These are phyloP conservation scores for Agonopterix arenella DNA, from an alignment of 2,888 invertebrate species.

Conservation along the genomic window DNA sequence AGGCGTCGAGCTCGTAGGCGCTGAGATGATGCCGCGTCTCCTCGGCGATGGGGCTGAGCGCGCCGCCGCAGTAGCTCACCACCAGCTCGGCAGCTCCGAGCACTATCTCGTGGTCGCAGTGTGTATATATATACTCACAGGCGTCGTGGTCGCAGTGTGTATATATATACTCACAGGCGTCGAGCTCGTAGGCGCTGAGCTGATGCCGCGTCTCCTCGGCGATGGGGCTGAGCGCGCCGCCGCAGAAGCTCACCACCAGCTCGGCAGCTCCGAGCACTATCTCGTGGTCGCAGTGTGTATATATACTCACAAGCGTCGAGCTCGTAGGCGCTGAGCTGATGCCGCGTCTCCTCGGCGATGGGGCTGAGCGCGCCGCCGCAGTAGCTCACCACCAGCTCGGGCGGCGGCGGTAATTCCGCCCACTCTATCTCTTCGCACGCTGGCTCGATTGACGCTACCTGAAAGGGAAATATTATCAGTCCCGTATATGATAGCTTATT, in stretches of 20 bases:
- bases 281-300: too few species aligned
- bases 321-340: slow-evolving; percentile 60
- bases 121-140: slow-evolving; percentile 36
- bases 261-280: slow-evolving; percentile 28
- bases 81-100: slow-evolving; percentile 41
- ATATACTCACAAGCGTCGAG: slow-evolving; percentile 55
- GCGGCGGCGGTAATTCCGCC: slow-evolving; percentile 43
- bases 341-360: slow-evolving; percentile 61
- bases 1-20: slow-evolving; percentile 60
- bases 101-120: slow-evolving; percentile 2
- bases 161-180: slow-evolving; percentile 43
- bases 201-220: slow-evolving; percentile 62
- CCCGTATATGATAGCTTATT: too few species aligned
- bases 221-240: slow-evolving; percentile 59
- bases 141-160: slow-evolving; percentile 44
- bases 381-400: slow-evolving; percentile 53
- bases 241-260: slow-evolving; percentile 43
- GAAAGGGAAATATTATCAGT: neutral
- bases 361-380: slow-evolving; percentile 50
- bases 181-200: slow-evolving; percentile 61
- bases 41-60: slow-evolving; percentile 63
- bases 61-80: slow-evolving; percentile 41
- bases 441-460: slow-evolving; percentile 55
- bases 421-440: slow-evolving; percentile 15
- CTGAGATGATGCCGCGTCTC: slow-evolving; percentile 60